A percentile compares a stretch with the other conserved stretches of the same genome.
phyloP scores from a whole-genome alignment of 1,140 invertebrate species.

The Papilio helenus region DNA sequence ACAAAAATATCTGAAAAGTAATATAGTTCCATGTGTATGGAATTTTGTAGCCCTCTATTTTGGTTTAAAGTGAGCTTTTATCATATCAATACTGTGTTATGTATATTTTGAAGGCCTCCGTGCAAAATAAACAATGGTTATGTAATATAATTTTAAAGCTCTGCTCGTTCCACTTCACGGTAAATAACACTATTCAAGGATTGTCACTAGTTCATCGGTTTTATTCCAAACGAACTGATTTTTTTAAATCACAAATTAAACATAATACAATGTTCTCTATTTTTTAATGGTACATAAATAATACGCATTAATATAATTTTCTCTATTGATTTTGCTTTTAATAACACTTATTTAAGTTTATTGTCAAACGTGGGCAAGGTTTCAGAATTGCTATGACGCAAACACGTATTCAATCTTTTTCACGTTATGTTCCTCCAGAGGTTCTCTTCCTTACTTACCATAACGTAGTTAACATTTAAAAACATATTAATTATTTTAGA shows the following conservation, averaged over 20 bases:
- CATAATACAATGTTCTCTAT: background rate
- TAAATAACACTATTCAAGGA: conserved; percentile 1
- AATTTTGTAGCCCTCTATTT: background rate
- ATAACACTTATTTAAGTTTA: no score
- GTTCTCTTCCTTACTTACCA: no score
- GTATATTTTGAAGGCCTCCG: background rate
- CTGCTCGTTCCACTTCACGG: conserved; percentile 11
- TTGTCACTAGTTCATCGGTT: conserved; percentile 1
- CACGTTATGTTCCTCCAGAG: no score
- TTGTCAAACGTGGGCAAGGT: no score
- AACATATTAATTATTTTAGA: background rate
- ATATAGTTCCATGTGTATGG: background rate
- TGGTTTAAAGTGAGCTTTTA: background rate
- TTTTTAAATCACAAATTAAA: background rate
- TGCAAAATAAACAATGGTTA: background rate
- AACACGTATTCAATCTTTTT: no score
- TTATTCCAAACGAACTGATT: background rate
- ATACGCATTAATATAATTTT: background rate
- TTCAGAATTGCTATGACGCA: no score
- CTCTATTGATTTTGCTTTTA: no score
- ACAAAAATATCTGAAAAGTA: background rate
- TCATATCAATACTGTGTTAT: background rate
- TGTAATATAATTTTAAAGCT: background rate
- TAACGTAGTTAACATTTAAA: background rate
- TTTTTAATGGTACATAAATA: background rate